Percentiles rank a stretch among this genome's conserved stretches.
Evolutionary conservation across 2,888 invertebrate species (phyloP).

Genomic region (Phyto melanocephala): DNA sequence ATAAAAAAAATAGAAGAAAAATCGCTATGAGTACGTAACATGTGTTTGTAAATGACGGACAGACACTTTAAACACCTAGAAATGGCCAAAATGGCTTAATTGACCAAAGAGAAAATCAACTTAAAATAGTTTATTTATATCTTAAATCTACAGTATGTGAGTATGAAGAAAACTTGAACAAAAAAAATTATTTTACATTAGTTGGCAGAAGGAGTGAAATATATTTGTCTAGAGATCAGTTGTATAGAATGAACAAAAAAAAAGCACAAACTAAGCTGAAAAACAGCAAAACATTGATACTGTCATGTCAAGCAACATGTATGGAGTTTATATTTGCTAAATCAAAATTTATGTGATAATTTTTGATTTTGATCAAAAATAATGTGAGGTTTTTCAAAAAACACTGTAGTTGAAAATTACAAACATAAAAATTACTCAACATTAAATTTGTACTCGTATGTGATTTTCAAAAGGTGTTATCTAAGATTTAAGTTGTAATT

Average conservation of each 20-base stretch:
- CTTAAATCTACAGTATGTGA: slow-evolving; percentile 1
- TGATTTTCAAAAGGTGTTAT: slow-evolving; percentile 60
- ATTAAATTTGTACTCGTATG: slow-evolving; percentile 64
- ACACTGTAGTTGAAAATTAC: slow-evolving; percentile 42
- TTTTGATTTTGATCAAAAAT: slow-evolving; percentile 74
- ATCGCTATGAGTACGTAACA: slow-evolving; percentile 34
- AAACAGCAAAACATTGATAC: slow-evolving; percentile 59
- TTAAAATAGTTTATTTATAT: slow-evolving; percentile 25
- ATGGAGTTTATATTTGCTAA: slow-evolving; percentile 50
- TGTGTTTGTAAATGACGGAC: slow-evolving; percentile 17
- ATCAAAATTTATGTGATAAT: slow-evolving; percentile 76
- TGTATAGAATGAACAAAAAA: slow-evolving; percentile 4
- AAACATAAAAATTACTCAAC: slow-evolving; percentile 73
- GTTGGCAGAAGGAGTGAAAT: slow-evolving; percentile 54
- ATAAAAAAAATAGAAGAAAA: not conserved
- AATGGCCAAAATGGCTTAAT: slow-evolving; percentile 65
- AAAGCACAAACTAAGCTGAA: not conserved
- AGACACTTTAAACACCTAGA: not conserved
- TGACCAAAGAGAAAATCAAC: slow-evolving; percentile 62
- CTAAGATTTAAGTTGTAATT: slow-evolving; percentile 53
- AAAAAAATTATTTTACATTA: slow-evolving; percentile 28
- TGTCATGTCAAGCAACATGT: slow-evolving; percentile 66
- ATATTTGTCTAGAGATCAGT: slow-evolving; percentile 51
- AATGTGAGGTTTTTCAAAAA: slow-evolving; percentile 53
- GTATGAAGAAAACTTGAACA: not conserved